Evolutionary conservation across 2,113 vertebrate species (phyloP).

Genomic region (Sylvietta virens): DNA sequence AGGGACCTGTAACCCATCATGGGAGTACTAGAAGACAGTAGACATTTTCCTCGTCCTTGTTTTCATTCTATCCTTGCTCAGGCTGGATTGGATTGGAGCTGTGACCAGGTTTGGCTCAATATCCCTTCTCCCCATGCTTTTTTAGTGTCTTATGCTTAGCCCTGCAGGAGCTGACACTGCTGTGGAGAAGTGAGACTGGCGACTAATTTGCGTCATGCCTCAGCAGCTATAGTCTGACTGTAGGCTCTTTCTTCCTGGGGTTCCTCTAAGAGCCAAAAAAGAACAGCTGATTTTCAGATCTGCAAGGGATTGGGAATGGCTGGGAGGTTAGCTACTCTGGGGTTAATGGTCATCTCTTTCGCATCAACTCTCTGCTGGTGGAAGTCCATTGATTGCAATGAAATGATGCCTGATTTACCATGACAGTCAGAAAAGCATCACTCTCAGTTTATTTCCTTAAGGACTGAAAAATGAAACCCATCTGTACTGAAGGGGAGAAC

Average conservation of each 20-base stretch:
- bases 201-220: constrained; percentile 59
- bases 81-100: not conserved
- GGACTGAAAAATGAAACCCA: not conserved
- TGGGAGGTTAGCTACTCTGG: not conserved
- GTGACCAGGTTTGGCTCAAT: constrained; percentile 2
- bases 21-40: not conserved
- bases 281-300: constrained; percentile 40
- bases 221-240: constrained; percentile 44
- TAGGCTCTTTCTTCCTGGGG: constrained; percentile 39
- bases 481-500: not conserved
- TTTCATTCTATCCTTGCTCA: not conserved
- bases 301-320: not conserved
- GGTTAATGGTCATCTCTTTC: not conserved
- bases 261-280: constrained; percentile 42
- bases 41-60: not conserved
- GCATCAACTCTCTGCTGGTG: not conserved
- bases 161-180: constrained; percentile 52
- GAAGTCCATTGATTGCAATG: not conserved
- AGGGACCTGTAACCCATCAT: not conserved
- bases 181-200: constrained; percentile 19
- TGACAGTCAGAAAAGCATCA: not conserved
- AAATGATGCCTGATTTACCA: not conserved
- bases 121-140: not conserved
- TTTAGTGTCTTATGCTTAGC: constrained; percentile 14
- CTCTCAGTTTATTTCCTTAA: not conserved